phyloP scores from a whole-genome alignment of 2,797 vertebrate species.

The Hyperoplus lanceolatus region DNA sequence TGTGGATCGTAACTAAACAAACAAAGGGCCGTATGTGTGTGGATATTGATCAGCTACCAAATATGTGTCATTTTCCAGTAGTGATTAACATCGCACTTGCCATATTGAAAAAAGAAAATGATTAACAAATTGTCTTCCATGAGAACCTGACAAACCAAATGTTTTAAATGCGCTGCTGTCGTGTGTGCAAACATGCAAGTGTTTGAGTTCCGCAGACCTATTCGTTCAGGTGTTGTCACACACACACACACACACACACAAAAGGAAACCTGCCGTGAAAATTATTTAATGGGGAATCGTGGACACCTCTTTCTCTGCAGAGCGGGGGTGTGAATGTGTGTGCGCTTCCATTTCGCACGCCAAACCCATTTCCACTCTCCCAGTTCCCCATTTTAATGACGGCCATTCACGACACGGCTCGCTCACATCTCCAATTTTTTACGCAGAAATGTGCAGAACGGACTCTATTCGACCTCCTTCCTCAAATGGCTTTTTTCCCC shows the following conservation, averaged over 20 bases:
- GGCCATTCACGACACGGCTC: constrained; percentile 46
- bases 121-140: background rate
- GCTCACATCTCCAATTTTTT: constrained; percentile 68
- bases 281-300: constrained; percentile 35
- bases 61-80: background rate
- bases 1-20: background rate
- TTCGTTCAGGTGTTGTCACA: background rate
- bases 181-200: background rate
- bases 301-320: constrained; percentile 22
- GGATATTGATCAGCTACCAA: background rate
- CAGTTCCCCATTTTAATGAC: constrained; percentile 64
- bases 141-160: background rate
- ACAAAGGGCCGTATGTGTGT: background rate
- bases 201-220: background rate
- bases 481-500: background rate
- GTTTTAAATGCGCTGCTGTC: background rate
- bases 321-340: background rate
- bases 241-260: background rate
- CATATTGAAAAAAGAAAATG: background rate
- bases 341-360: constrained; percentile 58
- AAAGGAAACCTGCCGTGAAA: constrained; percentile 45
- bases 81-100: background rate
- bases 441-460: constrained; percentile 63
- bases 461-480: constrained; percentile 30
- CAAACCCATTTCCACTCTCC: constrained; percentile 59